phyloP scores from a whole-genome alignment of 2,888 invertebrate genomes.

The Tenthredo livida region DNA sequence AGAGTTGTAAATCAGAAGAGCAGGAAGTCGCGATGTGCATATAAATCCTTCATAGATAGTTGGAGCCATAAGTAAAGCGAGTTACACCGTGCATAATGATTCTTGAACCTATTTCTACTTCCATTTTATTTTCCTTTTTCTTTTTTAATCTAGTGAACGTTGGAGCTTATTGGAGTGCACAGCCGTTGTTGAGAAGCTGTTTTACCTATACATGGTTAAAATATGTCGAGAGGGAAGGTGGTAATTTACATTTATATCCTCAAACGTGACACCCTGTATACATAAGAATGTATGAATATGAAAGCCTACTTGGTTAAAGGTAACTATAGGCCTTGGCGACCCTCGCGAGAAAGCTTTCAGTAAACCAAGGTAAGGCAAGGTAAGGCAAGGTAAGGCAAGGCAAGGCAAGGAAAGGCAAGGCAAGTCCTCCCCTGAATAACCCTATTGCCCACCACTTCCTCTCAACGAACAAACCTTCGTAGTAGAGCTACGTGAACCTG shows the following conservation, averaged over 20 bases:
- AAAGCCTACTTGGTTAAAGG: conserved; percentile 44
- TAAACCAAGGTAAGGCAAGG: neutral
- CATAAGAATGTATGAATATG: conserved; percentile 49
- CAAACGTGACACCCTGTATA: conserved; percentile 33
- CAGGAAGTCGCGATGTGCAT: conserved; percentile 29
- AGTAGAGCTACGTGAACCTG: conserved; percentile 8
- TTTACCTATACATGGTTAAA: conserved; percentile 5
- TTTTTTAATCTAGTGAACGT: neutral
- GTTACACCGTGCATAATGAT: neutral
- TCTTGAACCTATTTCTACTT: neutral
- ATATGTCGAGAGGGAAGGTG: neutral
- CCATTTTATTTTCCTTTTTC: neutral
- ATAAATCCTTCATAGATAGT: neutral
- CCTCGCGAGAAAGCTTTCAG: conserved; percentile 19
- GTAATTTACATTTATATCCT: conserved; percentile 46
- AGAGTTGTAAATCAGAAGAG: conserved; percentile 3
- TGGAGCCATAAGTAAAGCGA: neutral
- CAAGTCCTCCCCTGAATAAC: conserved; percentile 27
- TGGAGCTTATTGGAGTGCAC: neutral
- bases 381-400: neutral
- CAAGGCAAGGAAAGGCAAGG: neutral
- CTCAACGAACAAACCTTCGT: conserved; percentile 2
- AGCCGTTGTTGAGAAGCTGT: neutral
- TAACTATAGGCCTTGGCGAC: conserved; percentile 22
- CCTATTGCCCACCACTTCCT: conserved; percentile 41